Evolutionary conservation across 1,140 invertebrate genomes (phyloP).

Genomic region (Trachymyrmex cornetzi): DNA sequence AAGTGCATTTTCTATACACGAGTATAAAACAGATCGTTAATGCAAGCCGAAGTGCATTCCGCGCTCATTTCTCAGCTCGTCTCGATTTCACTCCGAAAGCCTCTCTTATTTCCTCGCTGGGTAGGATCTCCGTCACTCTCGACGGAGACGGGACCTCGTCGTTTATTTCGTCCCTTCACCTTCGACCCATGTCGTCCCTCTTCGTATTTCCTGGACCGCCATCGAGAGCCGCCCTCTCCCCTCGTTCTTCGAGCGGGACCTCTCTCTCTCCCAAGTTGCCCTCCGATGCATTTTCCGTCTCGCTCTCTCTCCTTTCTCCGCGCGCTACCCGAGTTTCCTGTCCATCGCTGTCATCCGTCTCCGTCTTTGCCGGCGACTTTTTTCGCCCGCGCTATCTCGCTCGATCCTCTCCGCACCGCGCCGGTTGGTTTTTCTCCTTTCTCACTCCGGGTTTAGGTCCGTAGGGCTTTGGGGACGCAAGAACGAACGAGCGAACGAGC

Average conservation of each 20-base stretch:
- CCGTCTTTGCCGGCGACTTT: conserved; percentile 57
- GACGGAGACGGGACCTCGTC: conserved; percentile 66
- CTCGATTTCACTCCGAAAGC: conserved; percentile 29
- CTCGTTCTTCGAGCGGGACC: neutral
- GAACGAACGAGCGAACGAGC: conserved; percentile 66
- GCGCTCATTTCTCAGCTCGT: conserved; percentile 13
- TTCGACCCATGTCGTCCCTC: conserved; percentile 65
- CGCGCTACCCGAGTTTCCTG: conserved; percentile 50
- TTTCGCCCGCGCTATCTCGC: conserved; percentile 35
- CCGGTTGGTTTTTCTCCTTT: conserved; percentile 64
- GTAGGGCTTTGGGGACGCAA: conserved; percentile 77
- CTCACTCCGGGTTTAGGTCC: conserved; percentile 71
- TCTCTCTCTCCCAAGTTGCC: conserved; percentile 54
- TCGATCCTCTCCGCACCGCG: conserved; percentile 1
- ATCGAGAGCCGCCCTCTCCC: conserved; percentile 35
- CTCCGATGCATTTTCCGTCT: conserved; percentile 28
- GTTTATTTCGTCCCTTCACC: conserved; percentile 75
- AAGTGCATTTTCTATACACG: neutral
- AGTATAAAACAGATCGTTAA: neutral
- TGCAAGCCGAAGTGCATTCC: neutral
- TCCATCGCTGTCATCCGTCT: conserved; percentile 69
- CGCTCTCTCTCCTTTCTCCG: conserved; percentile 10
- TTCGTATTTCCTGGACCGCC: conserved; percentile 69
- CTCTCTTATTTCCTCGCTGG: neutral
- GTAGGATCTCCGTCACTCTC: conserved; percentile 35